Evolutionary conservation across 2,888 invertebrate species (phyloP), one percentile per base, ranked within the genome.

Genomic region (Heteropelma amictum): DNA sequence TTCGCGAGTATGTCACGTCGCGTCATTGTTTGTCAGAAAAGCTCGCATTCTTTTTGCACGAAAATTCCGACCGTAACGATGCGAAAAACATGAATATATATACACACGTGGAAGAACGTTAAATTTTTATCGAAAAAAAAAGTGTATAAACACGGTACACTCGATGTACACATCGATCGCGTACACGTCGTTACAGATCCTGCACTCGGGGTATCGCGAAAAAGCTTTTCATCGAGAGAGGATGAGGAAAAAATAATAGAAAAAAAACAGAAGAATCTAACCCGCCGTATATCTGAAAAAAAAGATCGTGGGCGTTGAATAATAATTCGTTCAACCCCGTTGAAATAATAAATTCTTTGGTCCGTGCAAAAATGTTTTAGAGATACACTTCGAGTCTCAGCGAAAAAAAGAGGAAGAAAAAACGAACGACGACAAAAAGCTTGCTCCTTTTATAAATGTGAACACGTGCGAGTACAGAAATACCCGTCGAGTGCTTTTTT

Each of bases 311-410:
- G 23, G n/a, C 53, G 42, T 64, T 51, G 21, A 71, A 56, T 8
- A 56, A 71, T 71, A 56, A 63, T 63, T 71, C 56, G 49, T 49
- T 42, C 40, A 49, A n/a, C 45, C 70, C 26, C 10, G 6, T 53
- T 70, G 14, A 54, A 54, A 70, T 12, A 45, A 61, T 70, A 54
- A 70, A 63, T 56, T 40, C n/a, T 54, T 26, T 8, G 40, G 53
- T 21, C 28, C 45, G 1, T 38, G 30, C 35, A 40, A 47, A 64
- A 63, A 56, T 56, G 47, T 56, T 56, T 56, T 30, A 63, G 49
- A 12, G 26, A 60, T 8, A 17, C 49, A 8, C 49, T 49, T 23
- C 3, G 8, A 0, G 19, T 10, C 45, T 10, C n/a, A 4, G 23
- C 19, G n/a, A n/a, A n/a, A n/a, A n/a, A n/a, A n/a, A 4, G 28